phyloP scores from a whole-genome alignment of 2,888 invertebrate species.

The Monochamus alternatus region DNA sequence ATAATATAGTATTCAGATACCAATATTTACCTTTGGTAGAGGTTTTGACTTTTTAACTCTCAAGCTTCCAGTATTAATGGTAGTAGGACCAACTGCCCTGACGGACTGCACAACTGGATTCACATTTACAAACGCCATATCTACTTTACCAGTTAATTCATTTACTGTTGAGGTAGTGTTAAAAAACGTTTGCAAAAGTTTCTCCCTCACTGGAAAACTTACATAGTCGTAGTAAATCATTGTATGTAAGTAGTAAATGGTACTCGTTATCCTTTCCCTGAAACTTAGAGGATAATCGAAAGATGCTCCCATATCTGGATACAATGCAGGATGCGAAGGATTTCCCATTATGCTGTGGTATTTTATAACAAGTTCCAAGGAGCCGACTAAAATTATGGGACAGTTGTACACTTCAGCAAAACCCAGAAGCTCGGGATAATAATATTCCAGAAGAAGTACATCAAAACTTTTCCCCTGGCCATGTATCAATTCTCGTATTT shows the following conservation, averaged over 20 bases:
- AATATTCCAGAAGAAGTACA: slow-evolving; percentile 50
- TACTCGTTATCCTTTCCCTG: background rate
- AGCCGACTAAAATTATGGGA: slow-evolving; percentile 50
- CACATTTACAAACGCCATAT: slow-evolving; percentile 24
- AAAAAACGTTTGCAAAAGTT: background rate
- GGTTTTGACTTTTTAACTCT: slow-evolving; percentile 2
- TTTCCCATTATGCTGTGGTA: background rate
- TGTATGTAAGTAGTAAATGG: background rate
- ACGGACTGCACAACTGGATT: slow-evolving; percentile 23
- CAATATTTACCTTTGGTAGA: slow-evolving; percentile 17
- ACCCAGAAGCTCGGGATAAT: slow-evolving; percentile 45
- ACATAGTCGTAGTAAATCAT: background rate
- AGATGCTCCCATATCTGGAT: background rate
- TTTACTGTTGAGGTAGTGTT: slow-evolving; percentile 6
- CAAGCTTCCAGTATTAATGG: slow-evolving; percentile 22
- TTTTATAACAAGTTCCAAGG: slow-evolving; percentile 37
- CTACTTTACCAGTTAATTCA: slow-evolving; percentile 22
- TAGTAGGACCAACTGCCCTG: slow-evolving; percentile 31
- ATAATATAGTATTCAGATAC: too few relatives aligned
- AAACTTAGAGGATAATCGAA: background rate
- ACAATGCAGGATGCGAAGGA: slow-evolving; percentile 1
- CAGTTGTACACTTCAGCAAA: slow-evolving; percentile 50
- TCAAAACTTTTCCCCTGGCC: slow-evolving; percentile 45
- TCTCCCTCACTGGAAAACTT: background rate
- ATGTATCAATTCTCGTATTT: background rate